phyloP scores from a whole-genome alignment of 2,888 invertebrate genomes.

The Marasmarcha lunaedactyla region DNA sequence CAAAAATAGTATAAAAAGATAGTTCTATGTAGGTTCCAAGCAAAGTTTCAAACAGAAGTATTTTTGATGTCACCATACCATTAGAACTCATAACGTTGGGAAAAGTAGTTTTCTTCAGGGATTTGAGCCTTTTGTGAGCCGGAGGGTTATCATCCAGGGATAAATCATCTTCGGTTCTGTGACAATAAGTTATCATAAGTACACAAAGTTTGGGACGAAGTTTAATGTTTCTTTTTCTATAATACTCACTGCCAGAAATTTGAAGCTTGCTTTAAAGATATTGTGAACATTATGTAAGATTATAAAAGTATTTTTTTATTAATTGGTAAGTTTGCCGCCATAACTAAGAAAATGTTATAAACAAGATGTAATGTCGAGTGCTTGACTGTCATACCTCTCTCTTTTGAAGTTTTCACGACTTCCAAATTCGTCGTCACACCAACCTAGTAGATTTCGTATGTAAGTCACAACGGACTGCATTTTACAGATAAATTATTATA shows the following conservation, averaged over 20 bases:
- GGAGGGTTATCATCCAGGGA: slow-evolving; percentile 52
- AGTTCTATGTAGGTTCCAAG: background rate
- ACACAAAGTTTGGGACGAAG: no score
- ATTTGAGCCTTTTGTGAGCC: slow-evolving; percentile 44
- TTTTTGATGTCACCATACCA: slow-evolving; percentile 23
- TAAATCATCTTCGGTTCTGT: slow-evolving; percentile 48
- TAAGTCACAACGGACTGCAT: slow-evolving; percentile 59
- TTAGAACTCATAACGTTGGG: slow-evolving; percentile 41
- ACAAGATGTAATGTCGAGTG: slow-evolving; percentile 35
- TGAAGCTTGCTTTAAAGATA: slow-evolving; percentile 43
- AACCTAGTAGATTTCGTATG: slow-evolving; percentile 48
- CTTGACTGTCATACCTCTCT: slow-evolving; percentile 48
- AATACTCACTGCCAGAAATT: slow-evolving; percentile 52
- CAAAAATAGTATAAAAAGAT: no score
- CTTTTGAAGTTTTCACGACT: slow-evolving; percentile 48
- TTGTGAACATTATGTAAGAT: slow-evolving; percentile 33
- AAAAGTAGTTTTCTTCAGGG: slow-evolving; percentile 38
- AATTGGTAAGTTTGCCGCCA: slow-evolving; percentile 54
- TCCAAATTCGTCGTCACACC: slow-evolving; percentile 36
- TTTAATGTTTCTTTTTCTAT: no score
- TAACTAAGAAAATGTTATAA: slow-evolving; percentile 51
- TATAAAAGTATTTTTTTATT: slow-evolving; percentile 23
- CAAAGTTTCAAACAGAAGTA: slow-evolving; percentile 1
- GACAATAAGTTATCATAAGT: slow-evolving; percentile 21
- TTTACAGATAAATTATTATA: slow-evolving; percentile 28